These are phyloP conservation scores for Uropsilus gracilis DNA, from an alignment of 2,113 vertebrate species.

Conservation along the genomic window DNA sequence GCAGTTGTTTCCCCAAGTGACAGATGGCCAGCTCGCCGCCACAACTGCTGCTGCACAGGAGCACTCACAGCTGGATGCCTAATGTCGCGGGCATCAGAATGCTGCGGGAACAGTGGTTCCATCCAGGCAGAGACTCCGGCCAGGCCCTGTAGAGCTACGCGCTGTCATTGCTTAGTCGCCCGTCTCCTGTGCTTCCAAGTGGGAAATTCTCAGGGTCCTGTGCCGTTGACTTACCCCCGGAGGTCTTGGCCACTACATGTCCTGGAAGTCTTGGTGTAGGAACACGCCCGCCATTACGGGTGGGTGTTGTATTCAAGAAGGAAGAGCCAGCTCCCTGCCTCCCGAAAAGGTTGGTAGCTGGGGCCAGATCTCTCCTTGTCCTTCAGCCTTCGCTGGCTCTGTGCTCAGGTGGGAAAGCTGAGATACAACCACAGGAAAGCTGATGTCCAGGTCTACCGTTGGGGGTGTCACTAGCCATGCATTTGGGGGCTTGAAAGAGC, in stretches of 20 bases:
- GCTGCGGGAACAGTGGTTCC: conserved; percentile 23
- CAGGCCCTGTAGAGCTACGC: neutral
- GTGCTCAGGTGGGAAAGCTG: neutral
- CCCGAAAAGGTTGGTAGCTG: neutral
- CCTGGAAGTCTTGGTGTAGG: neutral
- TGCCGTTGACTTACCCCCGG: neutral
- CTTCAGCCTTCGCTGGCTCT: neutral
- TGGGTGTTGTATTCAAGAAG: neutral
- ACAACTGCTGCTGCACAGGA: conserved; percentile 57
- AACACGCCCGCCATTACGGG: neutral
- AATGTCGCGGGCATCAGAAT: neutral
- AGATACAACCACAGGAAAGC: neutral
- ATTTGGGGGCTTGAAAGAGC: conserved; percentile 12
- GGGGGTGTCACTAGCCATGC: neutral
- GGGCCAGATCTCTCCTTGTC: neutral
- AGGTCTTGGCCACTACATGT: neutral
- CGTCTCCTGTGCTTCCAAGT: conserved; percentile 2
- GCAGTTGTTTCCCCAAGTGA: conserved; percentile 64
- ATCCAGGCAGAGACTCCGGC: conserved; percentile 25
- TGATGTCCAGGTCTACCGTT: neutral
- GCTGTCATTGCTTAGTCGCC: neutral
- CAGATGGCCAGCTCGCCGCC: conserved; percentile 42
- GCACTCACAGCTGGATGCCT: conserved; percentile 69
- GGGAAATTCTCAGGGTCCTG: conserved; percentile 16
- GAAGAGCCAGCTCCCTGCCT: neutral